Base-by-base conservation (phyloP, 2,888 invertebrate genomes). In the Leptinotarsa rubiginosa region DNA sequence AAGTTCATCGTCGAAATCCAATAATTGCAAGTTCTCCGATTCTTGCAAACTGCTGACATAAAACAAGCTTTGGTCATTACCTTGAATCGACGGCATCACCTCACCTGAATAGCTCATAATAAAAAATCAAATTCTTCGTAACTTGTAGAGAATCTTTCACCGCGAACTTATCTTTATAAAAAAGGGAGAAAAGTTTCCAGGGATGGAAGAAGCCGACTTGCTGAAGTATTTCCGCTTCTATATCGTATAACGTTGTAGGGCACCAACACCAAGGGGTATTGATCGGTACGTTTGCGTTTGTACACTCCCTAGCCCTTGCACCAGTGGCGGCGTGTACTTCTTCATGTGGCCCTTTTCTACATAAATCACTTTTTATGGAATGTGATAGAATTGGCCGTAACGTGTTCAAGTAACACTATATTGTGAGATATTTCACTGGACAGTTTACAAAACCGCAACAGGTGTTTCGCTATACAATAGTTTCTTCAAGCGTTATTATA, bases 211-310 rank as follows among this genome's bases (percentile, higher is more conserved):
- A 18, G 18, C 62, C 62, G 31, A 62, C 25, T 62, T 62, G 25
- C 22, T 5, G 62, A 62, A 62, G 62, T 31, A 41, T 62, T 62
- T 62, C 62, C 62, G 62, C 31, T 62, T 62, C 25, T 31, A 62
- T 62, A 62, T 62, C 62, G 62, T 31, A 62, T 62, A 62, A 31
- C 62, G 70, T 76, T 76, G 76, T 75, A 75, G 78, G 78, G 75
- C 79, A 80, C 79, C 77, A 79, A 65, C 75, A 72, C 78, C 75
- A 78, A 80, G 75, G 77, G 75, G 77, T 80, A 80, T 80, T 80
- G 80, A 80, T 80, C 80, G 78, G 78, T 77, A 79, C 76, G 77
- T 75, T 77, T 75, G 77, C 79, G 73, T 65, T 74, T 75, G 80
- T 80, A 80, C 78, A 78, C 73, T 80, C 75, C 75, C 69, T 65